Evolutionary conservation across 2,888 invertebrate genomes (phyloP).

Genomic region (Cheilosia soror): DNA sequence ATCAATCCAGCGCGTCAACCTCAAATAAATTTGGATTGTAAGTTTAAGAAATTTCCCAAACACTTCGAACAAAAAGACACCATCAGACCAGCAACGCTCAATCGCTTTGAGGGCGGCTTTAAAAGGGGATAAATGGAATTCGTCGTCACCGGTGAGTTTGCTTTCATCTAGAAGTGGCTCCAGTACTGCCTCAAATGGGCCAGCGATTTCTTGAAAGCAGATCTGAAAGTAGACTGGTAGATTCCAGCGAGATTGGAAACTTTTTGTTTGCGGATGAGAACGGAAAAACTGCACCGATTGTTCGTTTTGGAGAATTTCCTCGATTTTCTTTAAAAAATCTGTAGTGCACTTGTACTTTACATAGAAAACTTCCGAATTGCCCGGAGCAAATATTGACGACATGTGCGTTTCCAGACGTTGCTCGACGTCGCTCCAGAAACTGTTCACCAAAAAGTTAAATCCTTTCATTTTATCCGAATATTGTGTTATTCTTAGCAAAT

Average conservation of each 20-base stretch:
- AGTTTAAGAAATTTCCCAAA: slow-evolving; percentile 95
- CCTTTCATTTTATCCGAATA: slow-evolving; percentile 85
- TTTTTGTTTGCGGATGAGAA: slow-evolving; percentile 89
- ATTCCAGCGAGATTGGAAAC: slow-evolving; percentile 95
- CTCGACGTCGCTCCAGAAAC: slow-evolving; percentile 94
- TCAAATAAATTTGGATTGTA: slow-evolving; percentile 91
- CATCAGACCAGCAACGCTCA: slow-evolving; percentile 89
- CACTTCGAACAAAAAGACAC: slow-evolving; percentile 91
- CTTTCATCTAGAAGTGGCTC: slow-evolving; percentile 79
- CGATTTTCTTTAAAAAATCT: slow-evolving; percentile 89
- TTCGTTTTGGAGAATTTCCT: slow-evolving; percentile 86
- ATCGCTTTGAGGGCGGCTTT: slow-evolving; percentile 85
- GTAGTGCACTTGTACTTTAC: slow-evolving; percentile 91
- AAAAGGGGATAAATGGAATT: slow-evolving; percentile 81
- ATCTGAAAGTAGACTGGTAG: slow-evolving; percentile 97
- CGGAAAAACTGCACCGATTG: slow-evolving; percentile 86
- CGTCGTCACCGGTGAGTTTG: slow-evolving; percentile 66
- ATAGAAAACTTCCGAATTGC: slow-evolving; percentile 95
- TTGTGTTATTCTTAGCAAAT: slow-evolving; percentile 85
- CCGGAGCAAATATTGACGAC: slow-evolving; percentile 94
- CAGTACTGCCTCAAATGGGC: slow-evolving; percentile 83
- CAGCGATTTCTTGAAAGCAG: slow-evolving; percentile 96
- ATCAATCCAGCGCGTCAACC: slow-evolving; percentile 90
- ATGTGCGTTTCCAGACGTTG: slow-evolving; percentile 91
- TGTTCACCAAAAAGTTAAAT: slow-evolving; percentile 92